Percentiles rank a stretch among this genome's conserved stretches.
Evolutionary conservation across 2,797 vertebrate species (phyloP).

Genomic region (Cossypha niveicapilla): DNA sequence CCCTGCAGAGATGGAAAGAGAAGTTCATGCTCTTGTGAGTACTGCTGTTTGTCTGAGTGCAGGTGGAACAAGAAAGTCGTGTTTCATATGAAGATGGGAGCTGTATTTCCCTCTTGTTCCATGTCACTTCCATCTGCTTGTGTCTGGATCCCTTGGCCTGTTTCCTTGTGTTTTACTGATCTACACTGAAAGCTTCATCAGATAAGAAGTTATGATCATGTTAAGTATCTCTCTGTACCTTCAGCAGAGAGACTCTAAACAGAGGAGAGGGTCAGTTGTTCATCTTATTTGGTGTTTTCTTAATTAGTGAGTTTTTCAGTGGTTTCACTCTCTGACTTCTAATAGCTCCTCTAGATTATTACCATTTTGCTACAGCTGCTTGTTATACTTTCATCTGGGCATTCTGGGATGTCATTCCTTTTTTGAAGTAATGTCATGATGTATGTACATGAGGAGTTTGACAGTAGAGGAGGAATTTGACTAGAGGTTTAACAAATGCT

Average conservation of each 20-base stretch:
- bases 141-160: neutral
- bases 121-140: neutral
- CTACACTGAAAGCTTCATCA: neutral
- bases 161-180: neutral
- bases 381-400: neutral
- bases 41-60: neutral
- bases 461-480: neutral
- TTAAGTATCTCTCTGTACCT: neutral
- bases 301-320: neutral
- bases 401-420: neutral
- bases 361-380: neutral
- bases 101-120: neutral
- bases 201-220: neutral
- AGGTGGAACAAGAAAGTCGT: neutral
- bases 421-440: neutral
- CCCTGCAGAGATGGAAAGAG: neutral
- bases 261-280: neutral
- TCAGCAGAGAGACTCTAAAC: neutral
- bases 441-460: accelerated
- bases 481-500: neutral
- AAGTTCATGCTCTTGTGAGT: neutral
- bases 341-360: neutral
- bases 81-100: neutral
- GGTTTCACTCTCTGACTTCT: neutral
- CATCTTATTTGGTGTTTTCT: neutral